Evolutionary conservation across 2,797 vertebrate species (phyloP), one percentile per base, ranked within the genome.

Genomic region (Orientallactaga sibirica): DNA sequence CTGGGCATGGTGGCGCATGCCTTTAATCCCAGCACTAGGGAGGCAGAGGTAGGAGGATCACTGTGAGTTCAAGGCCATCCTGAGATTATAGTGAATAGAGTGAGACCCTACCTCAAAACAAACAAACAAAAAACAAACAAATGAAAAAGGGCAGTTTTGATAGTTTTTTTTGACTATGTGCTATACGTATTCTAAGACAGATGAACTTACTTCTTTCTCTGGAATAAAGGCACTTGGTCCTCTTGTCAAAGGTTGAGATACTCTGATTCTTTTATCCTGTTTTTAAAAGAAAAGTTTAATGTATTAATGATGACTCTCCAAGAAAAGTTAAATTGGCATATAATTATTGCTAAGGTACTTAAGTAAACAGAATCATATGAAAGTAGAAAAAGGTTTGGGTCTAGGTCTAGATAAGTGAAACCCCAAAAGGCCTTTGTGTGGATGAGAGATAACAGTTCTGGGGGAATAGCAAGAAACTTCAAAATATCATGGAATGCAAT

Each of bases 181-280:
- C 7, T 88, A 41, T 71, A 55, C 52, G 9, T 61, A 64, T 55
- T 79, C 91, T 74, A 90, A 68, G 29, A 92, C 62, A 76, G 55
- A 82, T 58, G 88, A 82, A 98, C 98, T 98, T 98, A 99, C 99
- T 97, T 99, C 98, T 0, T 98, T 98, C 97, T 99, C 98, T 97
- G 99, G 98, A 97, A 99, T 99, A 98, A 99, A 99, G 98, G 99
- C 98, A 98, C 98, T 99, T 98, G 99, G 98, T 98, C 99, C 98
- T 98, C 98, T 98, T 98, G 98, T 98, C 97, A 98, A 79, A 0
- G 98, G 98, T 0, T 98, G 98, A 94, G 98, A 98, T 43, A 98
- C 98, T 97, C 98, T 97, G 52, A 98, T 98, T 97, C 98, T 98
- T 95, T 98, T 98, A 92, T 99, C 98, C 99, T 99, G 96, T 86